Conservation (phyloP, 2,888 invertebrate species). For the Tipula helvola region DNA sequence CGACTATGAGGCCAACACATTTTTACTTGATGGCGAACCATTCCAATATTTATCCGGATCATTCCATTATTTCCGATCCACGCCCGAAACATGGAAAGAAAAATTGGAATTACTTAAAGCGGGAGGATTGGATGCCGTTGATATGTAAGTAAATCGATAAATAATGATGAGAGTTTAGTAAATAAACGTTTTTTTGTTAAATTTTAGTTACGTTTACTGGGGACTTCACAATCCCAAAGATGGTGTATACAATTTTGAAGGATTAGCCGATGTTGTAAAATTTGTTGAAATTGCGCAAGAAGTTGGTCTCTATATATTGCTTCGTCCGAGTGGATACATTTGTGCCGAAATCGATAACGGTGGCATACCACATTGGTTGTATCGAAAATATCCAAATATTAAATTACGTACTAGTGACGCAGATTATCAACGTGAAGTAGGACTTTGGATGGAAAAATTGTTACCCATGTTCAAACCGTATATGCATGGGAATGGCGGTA, state of each 20-base stretch:
- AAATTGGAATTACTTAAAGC: slow-evolving; percentile 62
- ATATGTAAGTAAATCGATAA: slow-evolving; percentile 51
- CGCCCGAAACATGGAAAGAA: slow-evolving; percentile 66
- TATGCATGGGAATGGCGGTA: slow-evolving; percentile 61
- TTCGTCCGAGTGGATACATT: slow-evolving; percentile 84
- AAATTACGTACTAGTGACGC: slow-evolving; percentile 50
- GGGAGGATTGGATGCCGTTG: slow-evolving; percentile 76
- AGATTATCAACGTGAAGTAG: slow-evolving; percentile 45
- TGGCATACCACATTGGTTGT: slow-evolving; percentile 66
- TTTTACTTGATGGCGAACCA: slow-evolving; percentile 58
- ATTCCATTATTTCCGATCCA: slow-evolving; percentile 77
- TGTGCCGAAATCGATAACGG: slow-evolving; percentile 87
- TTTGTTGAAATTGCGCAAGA: slow-evolving; percentile 63
- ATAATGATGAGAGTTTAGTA: background rate
- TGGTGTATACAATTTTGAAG: slow-evolving; percentile 48
- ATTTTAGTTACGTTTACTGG: slow-evolving; percentile 72
- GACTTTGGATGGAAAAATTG: slow-evolving; percentile 40
- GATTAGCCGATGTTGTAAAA: slow-evolving; percentile 54
- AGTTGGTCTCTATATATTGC: slow-evolving; percentile 63
- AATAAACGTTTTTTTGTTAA: background rate
- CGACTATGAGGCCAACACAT: slow-evolving; percentile 35
- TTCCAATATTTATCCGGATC: slow-evolving; percentile 67
- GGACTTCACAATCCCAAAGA: slow-evolving; percentile 72
- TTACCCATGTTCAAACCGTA: slow-evolving; percentile 37
- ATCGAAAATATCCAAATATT: slow-evolving; percentile 50